These are phyloP conservation scores for Colostygia pectinataria DNA, from an alignment of 2,888 invertebrate genomes.

Conservation along the genomic window DNA sequence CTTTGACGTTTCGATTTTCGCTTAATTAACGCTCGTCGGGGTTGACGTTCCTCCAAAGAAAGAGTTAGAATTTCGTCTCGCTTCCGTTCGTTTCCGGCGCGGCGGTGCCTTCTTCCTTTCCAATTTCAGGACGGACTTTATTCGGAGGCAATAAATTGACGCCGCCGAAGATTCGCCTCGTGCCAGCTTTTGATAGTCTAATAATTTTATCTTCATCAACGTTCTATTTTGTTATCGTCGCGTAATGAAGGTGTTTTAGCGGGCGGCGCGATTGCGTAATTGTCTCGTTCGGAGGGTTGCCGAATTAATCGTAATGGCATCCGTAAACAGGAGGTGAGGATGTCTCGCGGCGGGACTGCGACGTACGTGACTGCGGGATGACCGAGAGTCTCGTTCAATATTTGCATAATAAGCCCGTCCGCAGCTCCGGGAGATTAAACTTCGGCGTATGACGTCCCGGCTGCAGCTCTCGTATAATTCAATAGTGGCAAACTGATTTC, in stretches of 20 bases:
- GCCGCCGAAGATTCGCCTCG: slow-evolving; percentile 59
- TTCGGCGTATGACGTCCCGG: slow-evolving; percentile 76
- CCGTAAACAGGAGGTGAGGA: slow-evolving; percentile 28
- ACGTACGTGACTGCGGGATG: slow-evolving; percentile 70
- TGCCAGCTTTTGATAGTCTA: slow-evolving; percentile 67
- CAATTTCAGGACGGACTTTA: slow-evolving; percentile 63
- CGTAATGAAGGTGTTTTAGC: slow-evolving; percentile 56
- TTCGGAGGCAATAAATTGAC: slow-evolving; percentile 68
- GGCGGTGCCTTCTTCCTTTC: slow-evolving; percentile 58
- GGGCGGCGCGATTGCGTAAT: slow-evolving; percentile 17
- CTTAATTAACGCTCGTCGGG: slow-evolving; percentile 76
- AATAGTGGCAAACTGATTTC: slow-evolving; percentile 80
- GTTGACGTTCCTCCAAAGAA: slow-evolving; percentile 55
- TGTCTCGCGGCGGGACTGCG: slow-evolving; percentile 38
- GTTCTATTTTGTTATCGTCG: slow-evolving; percentile 56
- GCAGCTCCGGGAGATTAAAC: slow-evolving; percentile 77
- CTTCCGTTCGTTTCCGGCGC: slow-evolving; percentile 57
- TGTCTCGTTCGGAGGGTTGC: slow-evolving; percentile 22
- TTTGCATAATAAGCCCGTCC: slow-evolving; percentile 79
- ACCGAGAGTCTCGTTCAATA: slow-evolving; percentile 67
- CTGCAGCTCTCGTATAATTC: slow-evolving; percentile 75
- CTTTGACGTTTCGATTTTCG: slow-evolving; percentile 81
- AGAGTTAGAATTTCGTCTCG: slow-evolving; percentile 68
- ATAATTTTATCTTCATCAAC: slow-evolving; percentile 71
- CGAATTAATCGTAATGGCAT: slow-evolving; percentile 31